Percentiles rank a stretch among this genome's conserved stretches.
These are phyloP conservation scores for Tiphia femorata DNA, from an alignment of 2,888 invertebrate genomes.

Conservation along the genomic window DNA sequence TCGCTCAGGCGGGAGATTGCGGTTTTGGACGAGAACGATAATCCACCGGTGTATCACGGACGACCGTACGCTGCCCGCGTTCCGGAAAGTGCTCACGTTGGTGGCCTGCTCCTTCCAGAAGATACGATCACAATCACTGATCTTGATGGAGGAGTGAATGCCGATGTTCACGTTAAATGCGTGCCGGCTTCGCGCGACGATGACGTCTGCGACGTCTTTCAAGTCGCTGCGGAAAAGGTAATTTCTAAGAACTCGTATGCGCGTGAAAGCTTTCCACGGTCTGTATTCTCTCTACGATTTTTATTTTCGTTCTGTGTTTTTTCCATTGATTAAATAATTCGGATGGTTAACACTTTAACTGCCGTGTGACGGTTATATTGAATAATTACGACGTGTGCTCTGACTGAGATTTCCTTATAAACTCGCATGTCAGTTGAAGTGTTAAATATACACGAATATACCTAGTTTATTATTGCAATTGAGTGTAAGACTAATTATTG, in stretches of 20 bases:
- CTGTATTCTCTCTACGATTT: neutral
- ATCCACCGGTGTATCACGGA: slow-evolving; percentile 80
- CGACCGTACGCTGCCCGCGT: slow-evolving; percentile 81
- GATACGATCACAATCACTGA: slow-evolving; percentile 77
- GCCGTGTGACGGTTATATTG: neutral
- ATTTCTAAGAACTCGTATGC: neutral
- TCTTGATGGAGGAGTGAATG: slow-evolving; percentile 80
- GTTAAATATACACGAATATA: no score
- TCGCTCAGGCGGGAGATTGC: slow-evolving; percentile 83
- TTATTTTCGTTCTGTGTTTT: neutral
- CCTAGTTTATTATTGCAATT: neutral
- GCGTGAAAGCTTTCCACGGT: no score
- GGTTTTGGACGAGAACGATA: slow-evolving; percentile 85
- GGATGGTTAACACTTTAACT: neutral
- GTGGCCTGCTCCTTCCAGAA: slow-evolving; percentile 73
- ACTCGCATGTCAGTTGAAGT: no score
- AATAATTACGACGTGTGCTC: no score
- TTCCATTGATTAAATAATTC: neutral
- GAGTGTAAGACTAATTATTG: no score
- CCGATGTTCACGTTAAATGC: slow-evolving; percentile 78
- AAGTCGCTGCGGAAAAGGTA: slow-evolving; percentile 76
- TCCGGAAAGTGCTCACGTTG: slow-evolving; percentile 78
- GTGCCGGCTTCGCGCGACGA: slow-evolving; percentile 74
- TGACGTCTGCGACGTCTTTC: slow-evolving; percentile 80
- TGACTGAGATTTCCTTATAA: no score